Conservation (phyloP, 2,888 invertebrate species). For the Stenotaenia linearis region DNA sequence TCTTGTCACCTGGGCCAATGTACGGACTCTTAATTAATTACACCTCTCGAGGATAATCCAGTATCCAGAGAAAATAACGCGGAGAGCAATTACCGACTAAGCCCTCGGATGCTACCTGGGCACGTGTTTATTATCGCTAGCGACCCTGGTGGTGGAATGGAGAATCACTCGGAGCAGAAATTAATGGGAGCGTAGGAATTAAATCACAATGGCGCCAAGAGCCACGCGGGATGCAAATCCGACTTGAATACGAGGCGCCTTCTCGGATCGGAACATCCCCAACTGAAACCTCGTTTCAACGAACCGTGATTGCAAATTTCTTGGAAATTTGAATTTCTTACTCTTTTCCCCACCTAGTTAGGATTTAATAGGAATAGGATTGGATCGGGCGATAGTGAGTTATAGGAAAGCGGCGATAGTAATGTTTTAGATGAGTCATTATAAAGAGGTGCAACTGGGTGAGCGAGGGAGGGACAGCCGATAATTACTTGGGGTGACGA, state of each 20-base stretch:
- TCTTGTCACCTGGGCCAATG: background rate
- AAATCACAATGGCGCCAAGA: conserved; percentile 13
- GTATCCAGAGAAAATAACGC: conserved; percentile 15
- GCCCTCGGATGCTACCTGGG: conserved; percentile 6
- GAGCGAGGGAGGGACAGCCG: conserved; percentile 6
- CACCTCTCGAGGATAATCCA: conserved; percentile 27
- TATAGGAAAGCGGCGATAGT: background rate
- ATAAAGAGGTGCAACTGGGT: background rate
- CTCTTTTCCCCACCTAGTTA: background rate
- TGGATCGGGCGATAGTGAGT: background rate
- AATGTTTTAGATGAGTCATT: background rate
- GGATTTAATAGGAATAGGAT: background rate
- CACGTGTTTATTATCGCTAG: background rate
- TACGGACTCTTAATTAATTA: conserved; percentile 20
- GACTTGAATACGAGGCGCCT: conserved; percentile 5
- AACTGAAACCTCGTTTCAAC: background rate
- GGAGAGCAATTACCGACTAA: conserved; percentile 16
- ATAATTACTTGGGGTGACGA: conserved; percentile 14
- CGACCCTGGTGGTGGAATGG: background rate
- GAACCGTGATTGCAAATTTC: background rate
- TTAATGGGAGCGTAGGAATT: conserved; percentile 22
- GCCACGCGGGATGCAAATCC: conserved; percentile 12
- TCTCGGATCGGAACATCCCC: background rate
- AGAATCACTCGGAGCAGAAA: conserved; percentile 26
- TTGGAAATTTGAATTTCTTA: background rate